Evolutionary conservation across 1,140 invertebrate genomes (phyloP).

Genomic region (Sitodiplosis mosellana): DNA sequence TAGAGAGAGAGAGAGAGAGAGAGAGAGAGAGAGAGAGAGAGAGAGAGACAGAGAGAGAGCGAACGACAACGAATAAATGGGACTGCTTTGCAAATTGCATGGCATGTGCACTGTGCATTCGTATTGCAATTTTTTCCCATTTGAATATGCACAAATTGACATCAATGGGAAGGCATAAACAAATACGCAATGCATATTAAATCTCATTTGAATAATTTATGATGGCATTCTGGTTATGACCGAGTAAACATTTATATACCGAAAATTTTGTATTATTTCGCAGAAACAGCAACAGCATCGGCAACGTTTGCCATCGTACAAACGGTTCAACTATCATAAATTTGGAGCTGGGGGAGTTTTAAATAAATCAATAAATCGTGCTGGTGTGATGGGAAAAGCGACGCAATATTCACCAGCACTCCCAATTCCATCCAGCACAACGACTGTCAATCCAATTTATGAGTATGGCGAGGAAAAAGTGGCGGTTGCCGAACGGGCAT

Average conservation of each 20-base stretch:
- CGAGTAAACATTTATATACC: background rate
- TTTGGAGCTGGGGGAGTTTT: constrained; percentile 7
- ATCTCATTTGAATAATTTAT: constrained; percentile 5
- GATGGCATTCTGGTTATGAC: constrained; percentile 8
- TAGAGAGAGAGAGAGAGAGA: too few species aligned
- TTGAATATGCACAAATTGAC: too few species aligned
- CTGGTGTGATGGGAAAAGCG: constrained; percentile 1
- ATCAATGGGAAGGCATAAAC: background rate
- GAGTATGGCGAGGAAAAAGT: constrained; percentile 24
- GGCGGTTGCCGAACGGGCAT: constrained; percentile 16
- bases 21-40: too few species aligned
- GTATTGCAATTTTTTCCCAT: too few species aligned
- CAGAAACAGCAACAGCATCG: background rate
- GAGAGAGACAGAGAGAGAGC: too few species aligned
- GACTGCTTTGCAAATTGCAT: too few species aligned
- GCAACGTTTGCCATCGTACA: background rate
- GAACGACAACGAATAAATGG: too few species aligned
- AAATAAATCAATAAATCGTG: background rate
- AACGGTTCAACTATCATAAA: background rate
- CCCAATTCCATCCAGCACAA: constrained; percentile 5
- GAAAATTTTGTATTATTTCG: too few species aligned
- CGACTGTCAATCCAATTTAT: constrained; percentile 22
- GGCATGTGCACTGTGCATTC: too few species aligned
- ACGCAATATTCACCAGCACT: background rate
- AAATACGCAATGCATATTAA: constrained; percentile 7